Base-by-base conservation (phyloP, 2,797 vertebrate species). In the Phrynocephalus forsythii region DNA sequence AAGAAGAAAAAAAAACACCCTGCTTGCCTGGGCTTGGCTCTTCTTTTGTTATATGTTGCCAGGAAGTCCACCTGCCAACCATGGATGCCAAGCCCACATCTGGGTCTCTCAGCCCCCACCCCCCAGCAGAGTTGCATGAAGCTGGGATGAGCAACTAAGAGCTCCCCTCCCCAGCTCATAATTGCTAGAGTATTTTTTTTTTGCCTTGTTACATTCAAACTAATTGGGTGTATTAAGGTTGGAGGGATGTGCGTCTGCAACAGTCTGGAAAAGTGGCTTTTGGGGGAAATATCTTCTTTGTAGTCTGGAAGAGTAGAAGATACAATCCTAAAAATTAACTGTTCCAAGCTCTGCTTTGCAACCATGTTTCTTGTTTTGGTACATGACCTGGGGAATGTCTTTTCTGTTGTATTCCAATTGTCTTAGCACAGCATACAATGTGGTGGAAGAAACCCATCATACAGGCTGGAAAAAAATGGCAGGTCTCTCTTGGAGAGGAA, bases 191-290 rank as follows among this genome's bases (percentile, higher is more conserved):
- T n/a, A 28, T 16, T 77, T 82, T 33, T 33, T 33, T 33, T 75
- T 80, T 60, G 7, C 1, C 60, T 20, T 0, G 0, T 24, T 0
- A 0, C n/a, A 75, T 30, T 18, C 0, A 0, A 0, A 7, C 20
- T 18, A 7, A 6, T 0, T 10, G 81, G 78, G n/a, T 0, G 0
- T 44, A 3, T 5, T 9, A 69, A 0, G 0, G 33, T 9, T 82
- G 26, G 20, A 18, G 30, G 7, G 38, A 48, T 9, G 1, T 63
- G 1, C 3, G 33, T 90, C 75, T 60, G 26, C 52, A 11, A 44
- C 38, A 56, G 52, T 56, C 13, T 56, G 52, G 60, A 63, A 63
- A 63, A 63, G 60, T 63, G 15, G 20, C 60, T 63, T 63, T 15
- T 22, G 60, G 60, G 60, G 15, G 18, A 3, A 20, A 63, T 63